phyloP scores from a whole-genome alignment of 23 tunicate genomes.

The Aplidium turbinatum region DNA sequence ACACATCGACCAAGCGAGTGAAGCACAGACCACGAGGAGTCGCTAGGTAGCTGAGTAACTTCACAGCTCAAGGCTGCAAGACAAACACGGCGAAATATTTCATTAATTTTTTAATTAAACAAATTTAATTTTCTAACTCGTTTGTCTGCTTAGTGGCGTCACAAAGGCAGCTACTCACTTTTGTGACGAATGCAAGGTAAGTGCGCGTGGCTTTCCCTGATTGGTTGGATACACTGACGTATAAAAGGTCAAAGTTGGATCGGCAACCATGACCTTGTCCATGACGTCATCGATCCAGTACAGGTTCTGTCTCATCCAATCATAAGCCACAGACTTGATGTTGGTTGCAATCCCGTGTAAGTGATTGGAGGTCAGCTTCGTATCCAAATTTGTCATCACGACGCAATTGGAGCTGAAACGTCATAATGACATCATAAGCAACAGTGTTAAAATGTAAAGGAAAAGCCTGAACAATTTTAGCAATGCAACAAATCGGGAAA shows the following conservation, averaged over 20 bases:
- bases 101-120: too few relatives aligned
- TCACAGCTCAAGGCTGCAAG: too few relatives aligned
- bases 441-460: too few relatives aligned
- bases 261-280: constrained; percentile 33
- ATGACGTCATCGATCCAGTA: constrained; percentile 45
- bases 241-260: constrained; percentile 14
- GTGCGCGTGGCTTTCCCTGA: constrained; percentile 7
- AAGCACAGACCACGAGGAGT: too few relatives aligned
- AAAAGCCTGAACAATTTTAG: too few relatives aligned
- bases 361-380: constrained; percentile 11
- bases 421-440: too few relatives aligned
- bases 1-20: too few relatives aligned
- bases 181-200: constrained; percentile 8
- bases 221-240: constrained; percentile 10
- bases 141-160: too few relatives aligned
- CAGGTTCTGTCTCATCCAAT: constrained; percentile 34
- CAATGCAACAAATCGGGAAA: too few relatives aligned
- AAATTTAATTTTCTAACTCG: too few relatives aligned
- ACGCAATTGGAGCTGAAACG: background rate
- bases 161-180: background rate
- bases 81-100: too few relatives aligned
- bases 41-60: too few relatives aligned
- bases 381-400: constrained; percentile 11
- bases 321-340: constrained; percentile 12
- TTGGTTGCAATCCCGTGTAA: constrained; percentile 2